Conservation (phyloP, 2,797 vertebrate genomes). For the Centroberyx gerrardi region DNA sequence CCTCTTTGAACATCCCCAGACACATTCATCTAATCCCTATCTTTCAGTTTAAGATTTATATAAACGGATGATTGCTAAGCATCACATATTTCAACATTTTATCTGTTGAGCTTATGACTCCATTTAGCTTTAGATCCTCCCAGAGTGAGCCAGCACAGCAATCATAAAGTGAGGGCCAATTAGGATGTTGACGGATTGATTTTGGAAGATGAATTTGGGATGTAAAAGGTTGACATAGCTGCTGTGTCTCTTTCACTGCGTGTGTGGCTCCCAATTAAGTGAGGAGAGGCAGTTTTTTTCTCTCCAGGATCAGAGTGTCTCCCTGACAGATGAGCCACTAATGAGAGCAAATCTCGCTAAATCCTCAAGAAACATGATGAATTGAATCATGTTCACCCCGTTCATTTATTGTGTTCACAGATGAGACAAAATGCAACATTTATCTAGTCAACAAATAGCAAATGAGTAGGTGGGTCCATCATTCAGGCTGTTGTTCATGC, state of each 20-base stretch:
- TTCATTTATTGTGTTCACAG: constrained; percentile 79
- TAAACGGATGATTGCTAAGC: constrained; percentile 83
- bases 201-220: constrained; percentile 87
- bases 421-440: constrained; percentile 76
- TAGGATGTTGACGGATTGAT: constrained; percentile 89
- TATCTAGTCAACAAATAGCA: constrained; percentile 80
- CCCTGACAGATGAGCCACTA: constrained; percentile 83
- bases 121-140: constrained; percentile 85
- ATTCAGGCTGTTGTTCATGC: constrained; percentile 55
- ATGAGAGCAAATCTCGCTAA: constrained; percentile 84
- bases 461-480: constrained; percentile 73
- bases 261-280: constrained; percentile 84
- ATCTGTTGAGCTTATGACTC: constrained; percentile 85
- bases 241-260: constrained; percentile 81
- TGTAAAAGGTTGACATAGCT: constrained; percentile 87
- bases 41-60: constrained; percentile 83
- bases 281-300: constrained; percentile 74
- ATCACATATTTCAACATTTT: constrained; percentile 86
- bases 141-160: constrained; percentile 82
- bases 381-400: constrained; percentile 78
- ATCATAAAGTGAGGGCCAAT: constrained; percentile 85
- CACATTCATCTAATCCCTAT: constrained; percentile 83
- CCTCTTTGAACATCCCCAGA: constrained; percentile 70
- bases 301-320: constrained; percentile 80
- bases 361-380: constrained; percentile 82